Evolutionary conservation across 1,140 invertebrate species (phyloP).

Genomic region (Danaus plexippus): DNA sequence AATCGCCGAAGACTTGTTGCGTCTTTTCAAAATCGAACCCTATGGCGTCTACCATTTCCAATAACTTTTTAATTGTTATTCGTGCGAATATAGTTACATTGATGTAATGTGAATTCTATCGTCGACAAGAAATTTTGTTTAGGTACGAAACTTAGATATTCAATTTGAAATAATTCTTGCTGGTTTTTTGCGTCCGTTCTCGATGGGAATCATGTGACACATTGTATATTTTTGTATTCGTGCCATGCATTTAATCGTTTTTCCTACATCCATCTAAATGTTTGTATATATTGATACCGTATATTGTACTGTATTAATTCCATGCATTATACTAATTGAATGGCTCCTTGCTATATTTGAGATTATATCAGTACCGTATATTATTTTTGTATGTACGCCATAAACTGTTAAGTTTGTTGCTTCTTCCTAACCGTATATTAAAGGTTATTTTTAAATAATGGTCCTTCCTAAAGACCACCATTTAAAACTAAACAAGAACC

Average conservation of each 20-base stretch:
- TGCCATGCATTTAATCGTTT: no score
- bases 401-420: slow-evolving; percentile 4
- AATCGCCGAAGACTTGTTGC: slow-evolving; percentile 8
- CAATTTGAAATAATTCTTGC: no score
- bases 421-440: slow-evolving; percentile 1
- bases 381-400: slow-evolving; percentile 4
- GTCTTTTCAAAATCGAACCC: slow-evolving; percentile 8
- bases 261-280: no score
- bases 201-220: no score
- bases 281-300: slow-evolving; percentile 7
- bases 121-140: no score
- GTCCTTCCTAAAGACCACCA: no score
- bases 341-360: slow-evolving; percentile 6
- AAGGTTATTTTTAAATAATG: no score
- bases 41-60: slow-evolving; percentile 6
- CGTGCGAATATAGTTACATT: slow-evolving; percentile 12
- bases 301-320: slow-evolving; percentile 10
- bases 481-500: no score
- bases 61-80: slow-evolving; percentile 9
- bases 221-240: no score
- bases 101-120: no score
- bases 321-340: slow-evolving; percentile 6
- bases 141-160: no score
- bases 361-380: slow-evolving; percentile 6
- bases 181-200: no score